These are phyloP conservation scores for Beroe ovata DNA, from an alignment of 37 sponge, comb jelly and placozoan species.

Conservation along the genomic window DNA sequence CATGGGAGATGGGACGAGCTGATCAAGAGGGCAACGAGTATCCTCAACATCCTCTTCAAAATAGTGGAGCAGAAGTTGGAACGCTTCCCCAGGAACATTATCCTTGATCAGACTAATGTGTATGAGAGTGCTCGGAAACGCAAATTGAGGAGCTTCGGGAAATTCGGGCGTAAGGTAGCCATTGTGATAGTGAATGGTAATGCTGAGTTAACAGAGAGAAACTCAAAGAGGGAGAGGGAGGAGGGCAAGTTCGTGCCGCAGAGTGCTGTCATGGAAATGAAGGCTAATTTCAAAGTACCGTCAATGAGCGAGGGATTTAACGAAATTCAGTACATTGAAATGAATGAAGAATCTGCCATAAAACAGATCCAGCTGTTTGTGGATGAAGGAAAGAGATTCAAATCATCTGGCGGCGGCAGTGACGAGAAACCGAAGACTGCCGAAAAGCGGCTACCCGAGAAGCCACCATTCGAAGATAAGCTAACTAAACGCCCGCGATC, in stretches of 20 bases:
- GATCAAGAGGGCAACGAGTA: slow-evolving; percentile 75
- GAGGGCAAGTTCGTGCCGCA: slow-evolving; percentile 73
- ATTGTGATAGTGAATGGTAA: slow-evolving; percentile 76
- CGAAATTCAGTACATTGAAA: slow-evolving; percentile 40
- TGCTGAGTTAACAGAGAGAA: slow-evolving; percentile 75
- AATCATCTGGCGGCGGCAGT: neutral
- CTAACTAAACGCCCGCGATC: neutral
- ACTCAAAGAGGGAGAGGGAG: slow-evolving; percentile 68
- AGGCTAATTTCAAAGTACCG: slow-evolving; percentile 41
- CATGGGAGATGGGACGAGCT: slow-evolving; percentile 72
- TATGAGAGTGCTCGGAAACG: slow-evolving; percentile 75
- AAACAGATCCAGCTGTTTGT: neutral
- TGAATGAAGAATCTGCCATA: slow-evolving; percentile 5
- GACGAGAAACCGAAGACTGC: neutral
- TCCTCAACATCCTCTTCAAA: slow-evolving; percentile 75
- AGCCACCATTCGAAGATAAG: slow-evolving; percentile 41
- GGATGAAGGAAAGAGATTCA: slow-evolving; percentile 10
- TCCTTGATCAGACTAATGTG: slow-evolving; percentile 91
- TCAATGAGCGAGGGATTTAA: neutral
- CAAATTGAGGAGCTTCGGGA: slow-evolving; percentile 79
- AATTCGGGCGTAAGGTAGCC: slow-evolving; percentile 74
- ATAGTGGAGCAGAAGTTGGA: slow-evolving; percentile 70
- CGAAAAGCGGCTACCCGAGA: slow-evolving; percentile 9
- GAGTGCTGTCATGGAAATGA: slow-evolving; percentile 79
- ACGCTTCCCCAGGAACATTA: slow-evolving; percentile 76